Conservation (phyloP, 2,888 invertebrate species). For the Drosophila prostipennis region DNA sequence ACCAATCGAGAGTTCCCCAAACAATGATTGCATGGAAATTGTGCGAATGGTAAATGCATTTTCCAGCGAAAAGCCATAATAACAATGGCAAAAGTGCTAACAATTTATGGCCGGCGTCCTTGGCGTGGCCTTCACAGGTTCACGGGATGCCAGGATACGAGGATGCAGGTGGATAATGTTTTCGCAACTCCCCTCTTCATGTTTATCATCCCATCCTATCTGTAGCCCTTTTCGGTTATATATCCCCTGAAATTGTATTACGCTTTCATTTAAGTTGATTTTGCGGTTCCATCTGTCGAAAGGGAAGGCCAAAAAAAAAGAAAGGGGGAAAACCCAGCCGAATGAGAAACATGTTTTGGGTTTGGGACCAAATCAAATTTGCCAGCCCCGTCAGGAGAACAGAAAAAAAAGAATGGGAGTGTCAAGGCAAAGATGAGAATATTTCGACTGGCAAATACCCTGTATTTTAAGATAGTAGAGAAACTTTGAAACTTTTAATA, state of each 20-base stretch:
- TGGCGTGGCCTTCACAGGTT: slow-evolving; percentile 9
- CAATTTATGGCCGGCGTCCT: slow-evolving; percentile 6
- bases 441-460: slow-evolving; percentile 1
- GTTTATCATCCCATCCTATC: neutral
- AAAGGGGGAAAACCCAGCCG: slow-evolving; percentile 4
- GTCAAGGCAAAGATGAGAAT: too few species aligned
- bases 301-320: slow-evolving; percentile 11
- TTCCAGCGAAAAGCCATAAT: slow-evolving; percentile 18
- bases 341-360: slow-evolving; percentile 37
- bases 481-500: too few species aligned
- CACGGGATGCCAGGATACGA: neutral
- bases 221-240: neutral
- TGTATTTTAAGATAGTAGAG: too few species aligned
- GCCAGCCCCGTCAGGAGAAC: slow-evolving; percentile 7
- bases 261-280: slow-evolving; percentile 30
- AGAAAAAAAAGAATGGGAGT: neutral
- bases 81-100: slow-evolving; percentile 19
- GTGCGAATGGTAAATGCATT: slow-evolving; percentile 11
- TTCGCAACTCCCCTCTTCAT: neutral
- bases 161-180: slow-evolving; percentile 2
- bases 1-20: slow-evolving; percentile 1
- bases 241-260: slow-evolving; percentile 18
- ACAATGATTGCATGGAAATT: neutral
- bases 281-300: slow-evolving; percentile 37
- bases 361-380: slow-evolving; percentile 38